Evolutionary conservation across 2,113 vertebrate species (phyloP), one percentile per base, ranked within the genome.

Genomic region (Fregata magnificens): DNA sequence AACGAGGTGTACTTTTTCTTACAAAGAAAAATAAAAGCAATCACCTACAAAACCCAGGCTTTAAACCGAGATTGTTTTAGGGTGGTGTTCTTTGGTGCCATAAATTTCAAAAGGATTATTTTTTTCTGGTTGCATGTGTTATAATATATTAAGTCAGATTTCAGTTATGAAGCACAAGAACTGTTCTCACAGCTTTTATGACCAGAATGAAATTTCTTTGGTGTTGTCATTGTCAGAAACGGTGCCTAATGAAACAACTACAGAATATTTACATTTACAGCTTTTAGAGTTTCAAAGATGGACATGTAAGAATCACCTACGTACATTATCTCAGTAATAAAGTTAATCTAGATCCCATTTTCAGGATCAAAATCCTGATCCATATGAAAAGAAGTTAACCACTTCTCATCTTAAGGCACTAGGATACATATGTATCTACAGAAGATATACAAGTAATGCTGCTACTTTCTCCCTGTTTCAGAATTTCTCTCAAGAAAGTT

Each of bases 341-440:
- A 76, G 12, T 73, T 78, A 58, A 44, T 40, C 11, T n/a, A 61
- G 40, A 61, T 56, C 13, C 24, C 38, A 24, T 61, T 76, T 61
- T 61, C 53, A 70, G 25, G 25, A 72, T 38, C 49, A 70, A 95
- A 93, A 90, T 29, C 38, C 21, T 26, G 11, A 92, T 40, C 28
- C 47, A 42, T 36, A n/a, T 0, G 11, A 20, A 25, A 78, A 52
- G 5, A 49, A 71, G 13, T 45, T 50, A 34, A 29, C 24, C 0
- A 13, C 12, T 79, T 49, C 34, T 42, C 29, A 47, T 12, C 38
- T 82, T 31, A 79, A 45, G 56, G n/a, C 47, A 49, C 11, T 40
- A 91, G 26, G 25, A 53, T 40, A 58, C 0, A 0, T 9, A 81
- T 2, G 6, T 36, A 45, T 15, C 28, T n/a, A 45, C 14, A 52